These are phyloP conservation scores for Peromyscus californicus DNA, from an alignment of 2,113 vertebrate species.

Conservation along the genomic window DNA sequence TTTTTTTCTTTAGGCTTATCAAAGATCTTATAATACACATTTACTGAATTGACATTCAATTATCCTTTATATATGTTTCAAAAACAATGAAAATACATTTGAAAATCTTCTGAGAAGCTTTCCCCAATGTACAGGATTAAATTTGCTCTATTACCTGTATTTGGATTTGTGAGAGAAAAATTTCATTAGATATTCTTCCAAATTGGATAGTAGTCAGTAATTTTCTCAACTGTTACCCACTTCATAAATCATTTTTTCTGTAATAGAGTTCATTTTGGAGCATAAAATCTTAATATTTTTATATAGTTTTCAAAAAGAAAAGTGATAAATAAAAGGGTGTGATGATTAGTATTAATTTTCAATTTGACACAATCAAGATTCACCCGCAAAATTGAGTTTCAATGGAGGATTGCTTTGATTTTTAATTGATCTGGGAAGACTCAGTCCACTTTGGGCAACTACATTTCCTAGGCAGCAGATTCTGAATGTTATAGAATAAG, in stretches of 20 bases:
- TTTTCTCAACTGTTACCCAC: neutral
- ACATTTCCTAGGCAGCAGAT: neutral
- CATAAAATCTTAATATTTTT: neutral
- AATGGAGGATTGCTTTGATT: neutral
- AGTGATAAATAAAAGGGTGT: neutral
- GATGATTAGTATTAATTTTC: neutral
- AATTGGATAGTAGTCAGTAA: neutral
- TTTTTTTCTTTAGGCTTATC: neutral
- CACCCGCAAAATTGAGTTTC: neutral
- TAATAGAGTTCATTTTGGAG: neutral
- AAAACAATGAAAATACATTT: neutral
- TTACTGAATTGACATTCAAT: neutral
- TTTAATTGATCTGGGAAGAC: neutral
- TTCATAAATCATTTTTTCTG: neutral
- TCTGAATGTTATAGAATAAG: neutral
- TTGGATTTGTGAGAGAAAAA: neutral
- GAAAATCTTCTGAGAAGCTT: neutral
- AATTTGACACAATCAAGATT: neutral
- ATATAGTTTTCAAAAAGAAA: neutral
- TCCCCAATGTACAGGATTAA: neutral
- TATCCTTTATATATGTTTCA: neutral
- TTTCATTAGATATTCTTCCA: neutral
- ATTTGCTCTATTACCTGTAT: neutral
- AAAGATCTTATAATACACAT: no score
- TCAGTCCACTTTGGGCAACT: neutral